These are phyloP conservation scores for Otis tarda DNA, from an alignment of 2,113 vertebrate genomes.

Conservation along the genomic window DNA sequence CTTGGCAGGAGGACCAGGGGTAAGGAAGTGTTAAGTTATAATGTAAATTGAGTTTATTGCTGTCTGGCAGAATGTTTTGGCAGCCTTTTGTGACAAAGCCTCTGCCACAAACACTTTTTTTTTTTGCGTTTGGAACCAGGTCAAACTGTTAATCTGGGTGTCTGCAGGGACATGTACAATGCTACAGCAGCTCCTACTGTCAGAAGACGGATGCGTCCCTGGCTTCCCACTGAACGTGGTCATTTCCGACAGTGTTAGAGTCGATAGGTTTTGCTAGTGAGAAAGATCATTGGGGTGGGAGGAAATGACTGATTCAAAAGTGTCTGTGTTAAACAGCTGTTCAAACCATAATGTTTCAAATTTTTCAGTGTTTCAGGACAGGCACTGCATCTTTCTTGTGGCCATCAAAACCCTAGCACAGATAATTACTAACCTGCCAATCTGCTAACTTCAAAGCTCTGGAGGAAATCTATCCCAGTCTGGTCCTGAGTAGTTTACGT, in stretches of 20 bases:
- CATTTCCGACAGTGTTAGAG: background rate
- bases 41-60: constrained; percentile 74
- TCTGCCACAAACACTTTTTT: constrained; percentile 64
- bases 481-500: background rate
- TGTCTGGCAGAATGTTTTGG: constrained; percentile 71
- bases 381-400: background rate
- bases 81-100: constrained; percentile 61
- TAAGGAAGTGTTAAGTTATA: constrained; percentile 72
- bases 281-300: background rate
- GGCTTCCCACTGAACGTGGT: background rate
- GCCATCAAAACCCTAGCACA: background rate
- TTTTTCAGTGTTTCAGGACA: background rate
- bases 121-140: constrained; percentile 58
- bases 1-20: constrained; percentile 60
- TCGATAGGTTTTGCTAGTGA: background rate
- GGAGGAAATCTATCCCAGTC: background rate
- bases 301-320: background rate
- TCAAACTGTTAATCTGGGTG: constrained; percentile 58
- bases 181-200: constrained; percentile 61
- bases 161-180: constrained; percentile 50
- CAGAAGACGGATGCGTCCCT: constrained; percentile 13
- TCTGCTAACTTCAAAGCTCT: background rate
- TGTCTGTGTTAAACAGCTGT: background rate
- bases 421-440: background rate
- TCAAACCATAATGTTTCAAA: background rate